A percentile compares a stretch with the other conserved stretches of the same genome.
phyloP scores from a whole-genome alignment of 2,888 invertebrate genomes.

The Stomorhina lunata region DNA sequence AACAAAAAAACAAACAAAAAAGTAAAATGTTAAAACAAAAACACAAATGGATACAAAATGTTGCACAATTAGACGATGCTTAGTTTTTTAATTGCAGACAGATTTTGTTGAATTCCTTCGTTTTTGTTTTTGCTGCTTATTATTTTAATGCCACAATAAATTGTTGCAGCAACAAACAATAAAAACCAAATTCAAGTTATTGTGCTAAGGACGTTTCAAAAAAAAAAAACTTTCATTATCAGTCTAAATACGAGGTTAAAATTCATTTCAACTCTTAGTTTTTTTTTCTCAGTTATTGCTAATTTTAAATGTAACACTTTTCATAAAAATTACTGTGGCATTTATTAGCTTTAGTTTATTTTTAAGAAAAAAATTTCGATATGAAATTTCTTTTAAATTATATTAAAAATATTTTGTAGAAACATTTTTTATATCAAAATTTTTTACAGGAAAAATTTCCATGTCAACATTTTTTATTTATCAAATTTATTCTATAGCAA shows the following conservation, averaged over 20 bases:
- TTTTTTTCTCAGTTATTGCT: not conserved
- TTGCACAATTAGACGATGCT: conserved; percentile 60
- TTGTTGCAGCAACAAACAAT: conserved; percentile 31
- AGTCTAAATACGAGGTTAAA: conserved; percentile 38
- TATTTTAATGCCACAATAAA: conserved; percentile 49
- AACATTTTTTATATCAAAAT: too few relatives aligned
- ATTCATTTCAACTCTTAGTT: conserved; percentile 4
- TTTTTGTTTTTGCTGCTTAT: conserved; percentile 11
- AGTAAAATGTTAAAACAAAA: too few relatives aligned
- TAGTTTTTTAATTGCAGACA: conserved; percentile 59
- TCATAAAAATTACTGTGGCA: conserved; percentile 8
- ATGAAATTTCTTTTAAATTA: too few relatives aligned
- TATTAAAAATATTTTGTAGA: too few relatives aligned
- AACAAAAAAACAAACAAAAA: conserved; percentile 22
- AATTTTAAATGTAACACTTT: conserved; percentile 24
- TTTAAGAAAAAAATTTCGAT: too few relatives aligned
- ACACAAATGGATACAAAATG: conserved; percentile 37
- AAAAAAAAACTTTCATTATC: conserved; percentile 41
- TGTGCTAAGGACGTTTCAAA: conserved; percentile 52
- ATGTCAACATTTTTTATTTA: too few relatives aligned
- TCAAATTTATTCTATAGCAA: too few relatives aligned
- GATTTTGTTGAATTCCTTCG: conserved; percentile 24
- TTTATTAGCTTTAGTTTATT: conserved; percentile 7
- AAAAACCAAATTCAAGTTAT: conserved; percentile 46
- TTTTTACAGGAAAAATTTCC: too few relatives aligned